These are phyloP conservation scores for Phlogophora meticulosa DNA, from an alignment of 2,888 invertebrate species.

Conservation along the genomic window DNA sequence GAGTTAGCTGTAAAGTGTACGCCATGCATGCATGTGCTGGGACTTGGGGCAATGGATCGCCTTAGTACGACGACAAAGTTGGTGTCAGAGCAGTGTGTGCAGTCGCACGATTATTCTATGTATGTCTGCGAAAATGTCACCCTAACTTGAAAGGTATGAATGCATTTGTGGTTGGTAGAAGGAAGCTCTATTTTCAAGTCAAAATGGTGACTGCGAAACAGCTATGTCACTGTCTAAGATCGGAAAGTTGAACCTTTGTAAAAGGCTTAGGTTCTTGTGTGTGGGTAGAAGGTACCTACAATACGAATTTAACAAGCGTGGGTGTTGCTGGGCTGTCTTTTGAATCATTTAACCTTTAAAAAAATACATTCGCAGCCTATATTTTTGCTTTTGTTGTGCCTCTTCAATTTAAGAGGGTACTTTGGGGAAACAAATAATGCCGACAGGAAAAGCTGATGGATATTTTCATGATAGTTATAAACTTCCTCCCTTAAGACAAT, in stretches of 20 bases:
- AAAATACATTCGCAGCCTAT: background rate
- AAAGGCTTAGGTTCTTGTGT: background rate
- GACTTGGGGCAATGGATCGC: slow-evolving; percentile 42
- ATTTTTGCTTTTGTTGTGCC: background rate
- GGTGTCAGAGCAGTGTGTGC: slow-evolving; percentile 45
- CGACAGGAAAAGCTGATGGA: slow-evolving; percentile 1
- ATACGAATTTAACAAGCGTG: background rate
- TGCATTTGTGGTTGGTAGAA: slow-evolving; percentile 5
- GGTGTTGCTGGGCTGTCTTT: background rate
- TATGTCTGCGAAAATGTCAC: slow-evolving; percentile 24
- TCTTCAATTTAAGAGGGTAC: background rate
- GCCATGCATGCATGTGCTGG: slow-evolving; percentile 9
- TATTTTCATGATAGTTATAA: slow-evolving; percentile 12
- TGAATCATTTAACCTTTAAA: slow-evolving; percentile 6
- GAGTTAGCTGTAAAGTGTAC: slow-evolving; percentile 8
- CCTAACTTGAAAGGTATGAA: slow-evolving; percentile 30
- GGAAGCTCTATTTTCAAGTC: background rate
- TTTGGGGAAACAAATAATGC: background rate
- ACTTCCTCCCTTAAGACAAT: background rate
- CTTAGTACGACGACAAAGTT: slow-evolving; percentile 52
- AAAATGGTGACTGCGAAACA: background rate
- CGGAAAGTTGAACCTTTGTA: background rate
- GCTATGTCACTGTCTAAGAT: background rate
- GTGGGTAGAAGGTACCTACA: background rate
- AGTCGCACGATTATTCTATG: slow-evolving; percentile 25